Base-by-base conservation (phyloP, 2,888 invertebrate species). In the Drosophila ezoana region DNA sequence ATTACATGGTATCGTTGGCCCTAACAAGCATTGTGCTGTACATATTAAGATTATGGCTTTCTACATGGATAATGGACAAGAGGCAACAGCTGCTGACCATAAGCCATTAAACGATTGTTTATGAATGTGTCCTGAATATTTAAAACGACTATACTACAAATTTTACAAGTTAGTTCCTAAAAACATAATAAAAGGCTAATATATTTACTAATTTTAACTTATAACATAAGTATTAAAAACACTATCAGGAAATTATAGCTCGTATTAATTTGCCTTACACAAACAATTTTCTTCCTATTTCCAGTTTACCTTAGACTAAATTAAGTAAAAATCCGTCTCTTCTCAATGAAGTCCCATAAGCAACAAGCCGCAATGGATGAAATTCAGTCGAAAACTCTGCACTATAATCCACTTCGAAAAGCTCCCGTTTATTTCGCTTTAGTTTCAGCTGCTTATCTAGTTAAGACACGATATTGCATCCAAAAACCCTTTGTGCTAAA, bases 81-180 rank as follows among this genome's bases (percentile, higher is more conserved):
- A 33, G 54, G 61, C 71, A 78, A 66, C 85, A 87, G 65, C 76
- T 70, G 88, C 70, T 65, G 48, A 44, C 51, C 66, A 64, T 61
- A 54, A 66, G 60, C 71, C 72, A 87, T 85, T 75, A 83, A 86
- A 69, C 49, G 62, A 67, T 67, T 85, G 88, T 83, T 87, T 85
- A 87, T 72, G 82, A 66, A 64, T 74, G 66, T 72, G 82, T 49
- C 58, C 41, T 23, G 64, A 72, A 87, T 81, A 60, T 68, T 51
- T 41, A 37, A 76, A 76, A 58, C 37, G 45, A 13, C 18, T 28
- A 38, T 10, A 20, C 47, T 11, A 13, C n/a, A n/a, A 35, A 14
- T 28, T 23, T 28, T 32, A n/a, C 18, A 44, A 48, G 14, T 23
- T 51, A 40, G 16, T 14, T 40, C 38, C 35, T 4, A 20, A 18